Conservation (phyloP, 2,113 vertebrate species). For the Neopipo cinnamomea region DNA sequence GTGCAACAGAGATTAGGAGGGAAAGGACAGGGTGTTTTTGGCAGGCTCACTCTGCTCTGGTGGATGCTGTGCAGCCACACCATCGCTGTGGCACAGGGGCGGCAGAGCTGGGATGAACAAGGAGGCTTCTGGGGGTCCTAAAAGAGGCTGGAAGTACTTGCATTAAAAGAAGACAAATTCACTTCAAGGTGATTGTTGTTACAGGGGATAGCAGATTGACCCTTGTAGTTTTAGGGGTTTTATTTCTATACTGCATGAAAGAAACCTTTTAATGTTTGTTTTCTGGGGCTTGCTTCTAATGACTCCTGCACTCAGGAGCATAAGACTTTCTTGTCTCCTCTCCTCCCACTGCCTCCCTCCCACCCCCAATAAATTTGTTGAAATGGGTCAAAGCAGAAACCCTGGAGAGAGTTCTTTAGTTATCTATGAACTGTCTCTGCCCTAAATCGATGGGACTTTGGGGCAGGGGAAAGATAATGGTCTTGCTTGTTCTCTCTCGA, state of each 20-base stretch:
- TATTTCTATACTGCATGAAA: not conserved
- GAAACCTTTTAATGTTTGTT: slow-evolving; percentile 7
- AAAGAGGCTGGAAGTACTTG: not conserved
- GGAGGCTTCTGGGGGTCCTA: not conserved
- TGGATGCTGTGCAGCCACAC: not conserved
- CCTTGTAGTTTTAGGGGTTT: not conserved
- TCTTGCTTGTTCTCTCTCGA: not conserved
- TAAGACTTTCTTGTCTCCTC: not conserved
- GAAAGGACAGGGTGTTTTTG: not conserved
- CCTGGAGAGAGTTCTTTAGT: not conserved
- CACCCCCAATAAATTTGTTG: not conserved
- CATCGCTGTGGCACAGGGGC: accelerated
- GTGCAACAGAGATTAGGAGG: accelerated
- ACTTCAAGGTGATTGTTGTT: not conserved
- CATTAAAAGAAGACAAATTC: not conserved
- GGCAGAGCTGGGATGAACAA: not conserved
- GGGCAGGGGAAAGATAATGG: not conserved
- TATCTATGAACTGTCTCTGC: not conserved
- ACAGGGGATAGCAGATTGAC: not conserved
- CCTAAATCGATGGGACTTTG: not conserved
- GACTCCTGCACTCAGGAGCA: not conserved
- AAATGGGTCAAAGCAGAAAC: not conserved
- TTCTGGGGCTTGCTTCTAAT: slow-evolving; percentile 15
- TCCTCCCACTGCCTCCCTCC: not conserved
- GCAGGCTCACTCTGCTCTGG: not conserved